Evolutionary conservation across 2,797 vertebrate species (phyloP).

Genomic region (Urocyon cinereoargenteus): DNA sequence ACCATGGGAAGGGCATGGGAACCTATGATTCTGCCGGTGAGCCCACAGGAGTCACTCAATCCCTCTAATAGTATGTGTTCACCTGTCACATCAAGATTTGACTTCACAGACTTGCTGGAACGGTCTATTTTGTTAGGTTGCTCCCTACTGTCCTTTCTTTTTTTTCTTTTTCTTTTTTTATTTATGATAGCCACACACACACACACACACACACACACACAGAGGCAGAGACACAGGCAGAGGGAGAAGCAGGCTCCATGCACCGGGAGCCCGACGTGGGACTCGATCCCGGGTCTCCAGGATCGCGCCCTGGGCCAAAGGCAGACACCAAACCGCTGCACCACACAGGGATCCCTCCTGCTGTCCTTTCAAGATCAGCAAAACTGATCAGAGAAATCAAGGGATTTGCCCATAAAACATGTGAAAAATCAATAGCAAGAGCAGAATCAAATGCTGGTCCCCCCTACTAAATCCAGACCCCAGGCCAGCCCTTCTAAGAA

Average conservation of each 20-base stretch:
- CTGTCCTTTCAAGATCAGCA: background rate
- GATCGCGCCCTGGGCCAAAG: no score
- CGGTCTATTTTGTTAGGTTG: background rate
- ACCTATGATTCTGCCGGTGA: background rate
- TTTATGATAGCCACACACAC: no score
- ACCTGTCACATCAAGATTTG: background rate
- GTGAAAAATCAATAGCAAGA: background rate
- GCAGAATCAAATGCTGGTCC: slow-evolving; percentile 10
- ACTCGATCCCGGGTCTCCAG: no score
- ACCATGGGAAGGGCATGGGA: background rate
- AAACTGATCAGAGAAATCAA: slow-evolving; percentile 35
- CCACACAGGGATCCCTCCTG: no score
- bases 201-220: no score
- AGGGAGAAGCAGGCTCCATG: no score
- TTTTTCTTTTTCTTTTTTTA: no score
- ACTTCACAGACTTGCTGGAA: background rate
- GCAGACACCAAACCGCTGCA: no score
- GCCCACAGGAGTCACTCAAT: background rate
- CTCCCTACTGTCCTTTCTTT: background rate
- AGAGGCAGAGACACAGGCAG: no score
- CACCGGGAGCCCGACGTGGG: no score
- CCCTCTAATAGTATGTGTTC: background rate
- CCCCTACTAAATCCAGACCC: background rate
- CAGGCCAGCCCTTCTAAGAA: background rate
- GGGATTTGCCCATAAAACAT: background rate